Conservation (phyloP, 2,113 vertebrate genomes). For the Cheilinus undulatus region DNA sequence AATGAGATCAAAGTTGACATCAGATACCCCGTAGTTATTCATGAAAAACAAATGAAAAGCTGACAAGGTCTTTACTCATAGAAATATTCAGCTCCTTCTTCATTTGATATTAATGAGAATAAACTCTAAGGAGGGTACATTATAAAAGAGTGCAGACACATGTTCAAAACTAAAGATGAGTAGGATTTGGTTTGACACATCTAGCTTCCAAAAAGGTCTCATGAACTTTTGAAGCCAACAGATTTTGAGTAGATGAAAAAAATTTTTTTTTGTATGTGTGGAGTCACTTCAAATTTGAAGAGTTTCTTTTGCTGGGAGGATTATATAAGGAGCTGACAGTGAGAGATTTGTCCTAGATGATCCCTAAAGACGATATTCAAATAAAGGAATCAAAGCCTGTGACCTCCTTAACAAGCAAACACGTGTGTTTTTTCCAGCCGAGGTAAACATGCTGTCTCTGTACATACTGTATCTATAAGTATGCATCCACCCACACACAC, state of each 20-base stretch:
- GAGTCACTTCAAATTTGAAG: constrained; percentile 11
- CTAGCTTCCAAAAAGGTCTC: background rate
- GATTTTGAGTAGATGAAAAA: background rate
- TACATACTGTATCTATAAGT: background rate
- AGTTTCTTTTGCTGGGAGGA: background rate
- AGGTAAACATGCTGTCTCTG: constrained; percentile 24
- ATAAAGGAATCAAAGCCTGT: constrained; percentile 32
- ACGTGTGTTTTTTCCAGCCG: constrained; percentile 12
- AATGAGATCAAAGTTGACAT: constrained; percentile 29
- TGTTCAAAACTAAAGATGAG: constrained; percentile 9
- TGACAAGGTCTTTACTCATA: background rate
- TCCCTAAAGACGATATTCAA: constrained; percentile 41
- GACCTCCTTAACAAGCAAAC: constrained; percentile 2
- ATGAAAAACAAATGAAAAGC: constrained; percentile 29
- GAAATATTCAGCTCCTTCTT: constrained; percentile 13
- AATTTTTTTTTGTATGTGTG: background rate
- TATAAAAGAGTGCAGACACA: constrained; percentile 9
- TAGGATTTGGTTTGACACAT: constrained; percentile 8
- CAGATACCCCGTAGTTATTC: constrained; percentile 1
- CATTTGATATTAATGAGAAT: constrained; percentile 17
- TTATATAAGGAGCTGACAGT: background rate
- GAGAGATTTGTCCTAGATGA: constrained; percentile 11
- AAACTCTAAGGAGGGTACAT: background rate
- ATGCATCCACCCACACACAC: background rate
- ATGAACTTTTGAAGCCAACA: background rate